Evolutionary conservation across 2,888 invertebrate species (phyloP).

Genomic region (Microplitis deprimator): DNA sequence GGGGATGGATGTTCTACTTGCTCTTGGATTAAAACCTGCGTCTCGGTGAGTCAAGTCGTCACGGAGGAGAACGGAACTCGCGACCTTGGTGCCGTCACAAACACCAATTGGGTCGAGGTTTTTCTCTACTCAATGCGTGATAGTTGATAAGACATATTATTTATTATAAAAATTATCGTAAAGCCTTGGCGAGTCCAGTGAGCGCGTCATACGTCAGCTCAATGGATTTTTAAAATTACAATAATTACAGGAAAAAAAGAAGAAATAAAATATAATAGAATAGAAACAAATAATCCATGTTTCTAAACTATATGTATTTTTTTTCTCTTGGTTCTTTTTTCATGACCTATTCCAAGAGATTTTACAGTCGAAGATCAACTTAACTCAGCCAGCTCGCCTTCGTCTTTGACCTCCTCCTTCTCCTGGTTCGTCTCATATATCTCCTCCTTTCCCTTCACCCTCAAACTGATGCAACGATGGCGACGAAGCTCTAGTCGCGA

Average conservation of each 20-base stretch:
- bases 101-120: constrained; percentile 29
- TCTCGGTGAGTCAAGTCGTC: constrained; percentile 62
- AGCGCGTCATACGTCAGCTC: neutral
- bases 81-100: constrained; percentile 22
- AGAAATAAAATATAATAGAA: neutral
- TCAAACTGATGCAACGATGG: constrained; percentile 39
- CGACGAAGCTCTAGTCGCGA: constrained; percentile 47
- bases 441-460: constrained; percentile 12
- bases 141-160: constrained; percentile 21
- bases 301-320: neutral
- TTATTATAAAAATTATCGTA: neutral
- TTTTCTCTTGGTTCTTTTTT: neutral
- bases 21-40: constrained; percentile 74
- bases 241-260: neutral
- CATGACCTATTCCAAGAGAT: constrained; percentile 26
- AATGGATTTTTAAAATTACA: neutral
- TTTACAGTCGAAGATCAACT: constrained; percentile 20
- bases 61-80: constrained; percentile 25
- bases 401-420: constrained; percentile 50
- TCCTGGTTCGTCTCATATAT: constrained; percentile 14
- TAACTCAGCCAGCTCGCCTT: constrained; percentile 34
- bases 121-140: constrained; percentile 22
- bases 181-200: constrained; percentile 5
- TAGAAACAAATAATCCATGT: neutral
- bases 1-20: constrained; percentile 73